Evolutionary conservation across 1,140 invertebrate genomes (phyloP).

Genomic region (Cryptotermes secundus): DNA sequence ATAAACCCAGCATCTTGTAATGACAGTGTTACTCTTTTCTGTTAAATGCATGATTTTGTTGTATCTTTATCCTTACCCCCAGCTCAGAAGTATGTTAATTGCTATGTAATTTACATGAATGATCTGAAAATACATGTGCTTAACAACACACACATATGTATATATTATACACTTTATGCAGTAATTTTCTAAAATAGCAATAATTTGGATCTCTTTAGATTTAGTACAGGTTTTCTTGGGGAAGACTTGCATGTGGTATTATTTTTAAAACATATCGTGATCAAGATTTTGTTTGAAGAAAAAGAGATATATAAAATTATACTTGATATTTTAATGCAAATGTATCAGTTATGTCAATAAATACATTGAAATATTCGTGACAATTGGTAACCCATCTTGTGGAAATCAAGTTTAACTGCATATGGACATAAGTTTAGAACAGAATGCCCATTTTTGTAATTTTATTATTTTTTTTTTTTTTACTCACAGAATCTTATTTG

Average conservation of each 20-base stretch:
- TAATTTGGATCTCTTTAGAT: neutral
- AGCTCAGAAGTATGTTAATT: neutral
- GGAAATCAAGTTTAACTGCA: too few relatives aligned
- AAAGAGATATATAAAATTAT: neutral
- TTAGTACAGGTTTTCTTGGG: neutral
- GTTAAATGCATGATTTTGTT: neutral
- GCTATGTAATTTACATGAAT: neutral
- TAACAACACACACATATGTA: neutral
- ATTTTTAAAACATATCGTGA: neutral
- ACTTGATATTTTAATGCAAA: too few relatives aligned
- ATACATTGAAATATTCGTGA: too few relatives aligned
- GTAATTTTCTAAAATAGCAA: neutral
- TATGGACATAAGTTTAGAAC: too few relatives aligned
- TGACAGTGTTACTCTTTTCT: constrained; percentile 11
- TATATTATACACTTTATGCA: neutral
- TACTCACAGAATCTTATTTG: too few relatives aligned
- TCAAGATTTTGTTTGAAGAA: neutral
- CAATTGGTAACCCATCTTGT: too few relatives aligned
- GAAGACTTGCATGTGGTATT: neutral
- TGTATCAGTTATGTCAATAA: too few relatives aligned
- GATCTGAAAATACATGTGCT: neutral
- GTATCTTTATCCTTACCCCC: neutral
- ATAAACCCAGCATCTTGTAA: neutral
- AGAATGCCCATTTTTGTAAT: too few relatives aligned
- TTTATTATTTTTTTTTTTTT: too few relatives aligned